Evolutionary conservation across 2,797 vertebrate genomes (phyloP).

Genomic region (Capromys pilorides): DNA sequence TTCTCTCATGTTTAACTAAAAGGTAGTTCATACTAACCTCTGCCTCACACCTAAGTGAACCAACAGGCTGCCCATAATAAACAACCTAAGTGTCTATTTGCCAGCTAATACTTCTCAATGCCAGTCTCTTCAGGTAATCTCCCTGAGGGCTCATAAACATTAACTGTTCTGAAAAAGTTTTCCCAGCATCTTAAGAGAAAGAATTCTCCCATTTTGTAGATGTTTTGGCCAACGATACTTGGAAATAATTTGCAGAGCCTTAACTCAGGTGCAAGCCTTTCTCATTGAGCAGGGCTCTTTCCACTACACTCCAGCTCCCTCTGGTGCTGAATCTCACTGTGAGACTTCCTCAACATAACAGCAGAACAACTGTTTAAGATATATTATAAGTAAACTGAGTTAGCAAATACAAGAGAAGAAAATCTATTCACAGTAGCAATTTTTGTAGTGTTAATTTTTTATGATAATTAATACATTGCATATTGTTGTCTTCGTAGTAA

Average conservation of each 20-base stretch:
- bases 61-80: neutral
- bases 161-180: neutral
- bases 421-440: neutral
- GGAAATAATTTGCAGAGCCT: neutral
- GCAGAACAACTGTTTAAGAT: constrained; percentile 11
- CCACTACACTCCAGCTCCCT: constrained; percentile 63
- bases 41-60: neutral
- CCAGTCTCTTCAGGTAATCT: neutral
- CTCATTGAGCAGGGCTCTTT: neutral
- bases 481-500: too few species aligned
- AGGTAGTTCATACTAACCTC: neutral
- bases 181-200: neutral
- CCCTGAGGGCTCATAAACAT: neutral
- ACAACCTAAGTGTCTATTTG: neutral
- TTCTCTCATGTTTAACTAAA: neutral
- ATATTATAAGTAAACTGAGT: neutral
- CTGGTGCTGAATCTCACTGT: constrained; percentile 59
- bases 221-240: neutral
- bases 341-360: neutral
- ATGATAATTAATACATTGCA: too few species aligned
- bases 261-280: neutral
- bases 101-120: neutral
- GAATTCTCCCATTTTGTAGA: constrained; percentile 61
- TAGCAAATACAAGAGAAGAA: constrained; percentile 46
- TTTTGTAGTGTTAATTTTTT: too few species aligned